phyloP scores from a whole-genome alignment of 2,113 vertebrate species.

The Embiotoca jacksoni region DNA sequence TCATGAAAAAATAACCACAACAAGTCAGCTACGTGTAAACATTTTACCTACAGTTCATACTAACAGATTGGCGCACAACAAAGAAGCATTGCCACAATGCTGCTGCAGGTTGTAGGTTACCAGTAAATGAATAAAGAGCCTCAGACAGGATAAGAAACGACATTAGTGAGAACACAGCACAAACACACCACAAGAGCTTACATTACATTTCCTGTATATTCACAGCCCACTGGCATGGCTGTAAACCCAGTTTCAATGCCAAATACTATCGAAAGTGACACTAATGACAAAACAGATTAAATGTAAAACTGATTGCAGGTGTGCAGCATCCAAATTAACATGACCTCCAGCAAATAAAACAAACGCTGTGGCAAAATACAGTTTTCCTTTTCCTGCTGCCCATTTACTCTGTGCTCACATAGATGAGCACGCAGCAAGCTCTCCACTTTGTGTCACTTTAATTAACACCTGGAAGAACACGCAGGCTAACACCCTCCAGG shows the following conservation, averaged over 20 bases:
- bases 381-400: conserved; percentile 53
- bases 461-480: conserved; percentile 66
- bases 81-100: background rate
- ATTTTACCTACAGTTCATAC: background rate
- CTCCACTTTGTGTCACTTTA: conserved; percentile 54
- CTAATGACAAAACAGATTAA: conserved; percentile 54
- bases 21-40: background rate
- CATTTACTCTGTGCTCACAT: conserved; percentile 48
- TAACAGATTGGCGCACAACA: background rate
- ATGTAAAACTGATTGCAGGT: conserved; percentile 43
- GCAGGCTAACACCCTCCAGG: conserved; percentile 4
- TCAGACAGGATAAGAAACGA: conserved; percentile 25
- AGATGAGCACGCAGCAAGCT: conserved; percentile 47
- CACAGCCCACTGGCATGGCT: conserved; percentile 18
- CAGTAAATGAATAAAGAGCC: conserved; percentile 5
- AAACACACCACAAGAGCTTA: conserved; percentile 24
- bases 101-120: conserved; percentile 7
- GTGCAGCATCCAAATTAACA: conserved; percentile 35
- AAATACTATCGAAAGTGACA: conserved; percentile 39
- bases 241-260: conserved; percentile 23
- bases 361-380: conserved; percentile 13
- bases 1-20: background rate
- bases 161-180: conserved; percentile 35
- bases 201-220: conserved; percentile 20
- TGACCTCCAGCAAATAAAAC: conserved; percentile 39